Base-by-base conservation (phyloP, 2,888 invertebrate genomes). In the Epistrophe eligans region DNA sequence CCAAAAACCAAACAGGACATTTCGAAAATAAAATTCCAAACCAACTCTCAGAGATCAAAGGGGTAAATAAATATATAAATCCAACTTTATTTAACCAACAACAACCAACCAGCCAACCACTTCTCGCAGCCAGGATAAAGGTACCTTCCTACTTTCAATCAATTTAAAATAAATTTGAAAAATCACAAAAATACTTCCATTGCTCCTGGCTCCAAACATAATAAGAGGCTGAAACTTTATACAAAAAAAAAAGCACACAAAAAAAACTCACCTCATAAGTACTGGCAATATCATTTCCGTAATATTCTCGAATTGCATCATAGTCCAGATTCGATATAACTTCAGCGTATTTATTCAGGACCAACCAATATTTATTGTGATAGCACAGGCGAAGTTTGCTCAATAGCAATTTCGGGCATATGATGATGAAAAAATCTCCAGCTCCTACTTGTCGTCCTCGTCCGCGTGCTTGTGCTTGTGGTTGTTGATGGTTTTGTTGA, bases 341-440 rank as follows among this genome's bases (percentile, higher is more conserved):
- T 90, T 93, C 93, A 88, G 92, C 91, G 90, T 93, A 93, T 92
- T 93, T 93, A 92, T 93, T 93, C 90, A 93, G 93, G 89, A 93
- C 93, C 90, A 93, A 90, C 93, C 93, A 93, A 91, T 93, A 93
- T 91, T 92, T 93, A 91, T 93, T 93, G 90, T 92, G 91, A 90
- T 91, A 91, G 89, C 92, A 93, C 83, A 92, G 91, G 88, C 92
- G 91, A 90, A 93, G 91, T 92, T 92, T 92, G 90, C 90, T 91
- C 90, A 93, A 90, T 88, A 93, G 91, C 90, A 92, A 91, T 92
- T 93, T 92, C 45, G 92, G 92, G 88, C 92, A 92, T 89, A 93
- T 91, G 89, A 90, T 79, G 79, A 90, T 79, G 77, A 79, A 79
- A 84, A 88, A 71, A 62, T 84, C 74, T 55, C 71, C 71, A 73